Conservation (phyloP, 2,113 vertebrate genomes). For the Rhinolophus sinicus region DNA sequence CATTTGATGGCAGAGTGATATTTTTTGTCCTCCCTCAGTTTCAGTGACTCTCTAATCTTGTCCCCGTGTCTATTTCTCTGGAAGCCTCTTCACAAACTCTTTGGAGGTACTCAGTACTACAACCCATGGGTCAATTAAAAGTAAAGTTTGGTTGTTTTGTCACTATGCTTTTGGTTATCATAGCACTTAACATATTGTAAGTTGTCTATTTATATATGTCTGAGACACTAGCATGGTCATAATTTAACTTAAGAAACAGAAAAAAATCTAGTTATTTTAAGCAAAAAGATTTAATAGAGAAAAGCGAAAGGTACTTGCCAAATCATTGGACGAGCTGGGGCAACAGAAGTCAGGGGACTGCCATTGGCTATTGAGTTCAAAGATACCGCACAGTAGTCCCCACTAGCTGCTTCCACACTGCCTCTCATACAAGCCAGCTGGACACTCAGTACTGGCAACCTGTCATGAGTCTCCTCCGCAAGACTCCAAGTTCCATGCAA, state of each 20-base stretch:
- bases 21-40: not conserved
- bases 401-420: not conserved
- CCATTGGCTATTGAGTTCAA: not conserved
- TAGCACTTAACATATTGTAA: not conserved
- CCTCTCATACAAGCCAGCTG: not conserved
- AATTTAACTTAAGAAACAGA: not conserved
- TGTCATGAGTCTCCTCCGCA: not conserved
- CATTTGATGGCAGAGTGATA: not conserved
- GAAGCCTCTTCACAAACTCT: not conserved
- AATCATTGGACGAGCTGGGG: not conserved
- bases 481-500: not conserved
- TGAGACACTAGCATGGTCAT: not conserved
- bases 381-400: not conserved
- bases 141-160: not conserved
- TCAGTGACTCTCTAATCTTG: not conserved
- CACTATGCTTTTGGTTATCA: not conserved
- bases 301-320: not conserved
- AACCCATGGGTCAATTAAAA: not conserved
- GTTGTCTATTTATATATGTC: not conserved
- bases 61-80: not conserved
- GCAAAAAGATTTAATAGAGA: not conserved
- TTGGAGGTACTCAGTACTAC: not conserved
- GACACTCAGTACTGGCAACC: not conserved
- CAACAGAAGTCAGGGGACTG: not conserved
- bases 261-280: not conserved